Base-by-base conservation (phyloP, 2,888 invertebrate species). In the Amiota mariae region DNA sequence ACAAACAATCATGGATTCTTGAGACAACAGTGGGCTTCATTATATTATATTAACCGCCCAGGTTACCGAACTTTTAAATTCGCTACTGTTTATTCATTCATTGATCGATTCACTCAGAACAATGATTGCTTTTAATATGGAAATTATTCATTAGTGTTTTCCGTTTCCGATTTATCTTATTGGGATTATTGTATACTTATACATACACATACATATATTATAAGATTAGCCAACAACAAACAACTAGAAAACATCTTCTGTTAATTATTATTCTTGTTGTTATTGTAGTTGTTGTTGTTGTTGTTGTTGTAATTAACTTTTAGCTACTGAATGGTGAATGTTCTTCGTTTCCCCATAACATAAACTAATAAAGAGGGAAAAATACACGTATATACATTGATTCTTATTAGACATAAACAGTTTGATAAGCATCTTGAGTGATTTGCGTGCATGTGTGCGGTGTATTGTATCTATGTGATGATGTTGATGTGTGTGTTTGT, bases 131-230 rank as follows among this genome's bases (percentile, higher is more conserved):
- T 85, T 36, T 79, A 80, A 81, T 85, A 85, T 84, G 83, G 81
- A 85, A 80, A 79, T 85, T 78, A 78, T 82, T 85, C 80, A 84
- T 84, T 85, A 85, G 83, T 76, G 79, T 81, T 84, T 82, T 84
- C 83, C 83, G 86, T 85, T 84, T 85, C 85, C 86, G 85, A 85
- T 84, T 82, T 84, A 85, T 85, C 85, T 82, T 79, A 84, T 79
- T 82, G 77, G 75, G 36, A 36, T 6, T 36, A 36, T 36, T 36
- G 36, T 36, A 36, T 36, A n/a, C 36, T 36, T 48, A 54, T 54
- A 12, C 54, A 54, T 54, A 54, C 9, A 54, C 12, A 9, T 12
- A 1, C 12, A 54, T 15, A 12, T 54, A 54, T 15, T 54, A 13
- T 2, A 12, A n/a, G 51, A 13, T 51, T n/a, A 51, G 51, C n/a